Percentiles rank a stretch among this genome's conserved stretches.
phyloP scores from a whole-genome alignment of 1,140 invertebrate species.

The Eupristina koningsbergeri region DNA sequence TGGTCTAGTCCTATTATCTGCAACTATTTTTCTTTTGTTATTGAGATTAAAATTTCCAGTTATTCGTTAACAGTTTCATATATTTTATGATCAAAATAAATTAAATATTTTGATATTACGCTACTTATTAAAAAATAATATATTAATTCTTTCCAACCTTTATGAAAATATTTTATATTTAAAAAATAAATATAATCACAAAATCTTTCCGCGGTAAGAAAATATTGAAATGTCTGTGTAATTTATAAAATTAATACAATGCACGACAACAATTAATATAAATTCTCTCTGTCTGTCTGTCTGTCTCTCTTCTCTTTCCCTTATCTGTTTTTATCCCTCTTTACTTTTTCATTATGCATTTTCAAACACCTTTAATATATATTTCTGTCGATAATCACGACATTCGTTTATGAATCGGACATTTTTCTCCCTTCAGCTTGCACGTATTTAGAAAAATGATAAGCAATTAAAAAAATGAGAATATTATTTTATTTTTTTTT shows the following conservation, averaged over 20 bases:
- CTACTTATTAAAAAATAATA: not conserved
- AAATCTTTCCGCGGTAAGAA: not conserved
- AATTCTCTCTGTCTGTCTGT: not conserved
- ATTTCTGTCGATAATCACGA: not conserved
- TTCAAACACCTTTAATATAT: not conserved
- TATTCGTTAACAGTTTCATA: slow-evolving; percentile 28
- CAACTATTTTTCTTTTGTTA: not conserved
- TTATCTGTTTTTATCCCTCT: not conserved
- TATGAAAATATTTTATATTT: not conserved
- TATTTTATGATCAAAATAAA: slow-evolving; percentile 5
- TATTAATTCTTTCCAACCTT: not conserved
- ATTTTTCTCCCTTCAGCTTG: not conserved
- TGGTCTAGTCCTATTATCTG: not conserved
- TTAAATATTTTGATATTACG: not conserved
- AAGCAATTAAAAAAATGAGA: not conserved
- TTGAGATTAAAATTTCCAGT: slow-evolving; percentile 5
- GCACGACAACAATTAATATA: not conserved
- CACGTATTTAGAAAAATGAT: not conserved
- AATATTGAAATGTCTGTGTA: slow-evolving; percentile 13
- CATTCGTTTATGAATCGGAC: not conserved
- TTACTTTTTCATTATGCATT: not conserved
- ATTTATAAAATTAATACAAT: not conserved
- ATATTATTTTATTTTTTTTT: not conserved
- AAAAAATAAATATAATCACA: not conserved
- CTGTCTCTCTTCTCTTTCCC: not conserved